A percentile compares a stretch with the other conserved stretches of the same genome.
phyloP scores from a whole-genome alignment of 1,140 invertebrate genomes.

The Argopecten irradians region DNA sequence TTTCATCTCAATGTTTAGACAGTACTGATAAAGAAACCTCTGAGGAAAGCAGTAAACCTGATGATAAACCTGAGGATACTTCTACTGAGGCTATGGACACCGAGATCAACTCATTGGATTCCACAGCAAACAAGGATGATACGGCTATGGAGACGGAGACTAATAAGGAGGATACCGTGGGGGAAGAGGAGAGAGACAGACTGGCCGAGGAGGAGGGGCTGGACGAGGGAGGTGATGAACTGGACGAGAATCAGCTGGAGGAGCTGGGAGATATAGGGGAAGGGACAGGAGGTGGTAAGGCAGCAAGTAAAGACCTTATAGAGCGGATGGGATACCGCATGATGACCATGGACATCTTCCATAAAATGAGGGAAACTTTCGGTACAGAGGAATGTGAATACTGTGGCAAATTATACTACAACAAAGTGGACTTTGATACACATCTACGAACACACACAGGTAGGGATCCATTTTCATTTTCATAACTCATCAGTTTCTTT shows the following conservation, averaged over 20 bases:
- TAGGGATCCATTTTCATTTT: constrained; percentile 41
- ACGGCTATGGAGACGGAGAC: constrained; percentile 40
- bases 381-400: constrained; percentile 76
- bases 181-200: neutral
- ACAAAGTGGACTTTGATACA: constrained; percentile 70
- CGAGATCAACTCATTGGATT: neutral
- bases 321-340: constrained; percentile 68
- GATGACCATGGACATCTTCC: constrained; percentile 72
- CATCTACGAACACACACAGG: constrained; percentile 72
- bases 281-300: constrained; percentile 16
- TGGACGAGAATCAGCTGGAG: constrained; percentile 39
- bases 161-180: neutral
- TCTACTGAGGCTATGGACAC: neutral
- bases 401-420: constrained; percentile 74
- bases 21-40: neutral
- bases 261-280: constrained; percentile 33
- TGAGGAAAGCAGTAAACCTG: neutral
- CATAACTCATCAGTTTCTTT: neutral
- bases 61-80: constrained; percentile 27
- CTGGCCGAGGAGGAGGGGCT: neutral
- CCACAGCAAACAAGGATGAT: neutral
- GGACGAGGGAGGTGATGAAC: constrained; percentile 27
- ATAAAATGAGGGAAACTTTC: constrained; percentile 75
- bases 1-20: no score
- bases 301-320: constrained; percentile 52